Conservation (phyloP, 2,888 invertebrate genomes). For the Harmothoe impar region DNA sequence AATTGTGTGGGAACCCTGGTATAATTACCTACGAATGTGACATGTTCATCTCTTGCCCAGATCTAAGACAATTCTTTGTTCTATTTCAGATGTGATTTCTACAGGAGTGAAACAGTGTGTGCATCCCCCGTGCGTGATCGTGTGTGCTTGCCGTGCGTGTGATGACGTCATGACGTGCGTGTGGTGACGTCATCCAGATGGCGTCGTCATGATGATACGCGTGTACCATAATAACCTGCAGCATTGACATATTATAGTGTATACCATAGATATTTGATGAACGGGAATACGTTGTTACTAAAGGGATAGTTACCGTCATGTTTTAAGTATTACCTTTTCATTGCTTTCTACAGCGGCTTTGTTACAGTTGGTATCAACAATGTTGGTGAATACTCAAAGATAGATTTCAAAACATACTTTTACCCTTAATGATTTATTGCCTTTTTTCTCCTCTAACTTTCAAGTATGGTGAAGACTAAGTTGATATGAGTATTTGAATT, state of each 20-base stretch:
- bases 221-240: slow-evolving; percentile 42
- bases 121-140: slow-evolving; percentile 38
- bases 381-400: neutral
- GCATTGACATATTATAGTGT: neutral
- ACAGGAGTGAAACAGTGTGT: slow-evolving; percentile 37
- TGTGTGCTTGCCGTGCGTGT: slow-evolving; percentile 51
- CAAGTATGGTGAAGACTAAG: neutral
- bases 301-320: neutral
- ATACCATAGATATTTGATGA: neutral
- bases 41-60: too few species aligned
- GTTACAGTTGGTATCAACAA: neutral
- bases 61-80: neutral
- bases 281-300: neutral
- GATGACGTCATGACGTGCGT: neutral
- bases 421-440: neutral
- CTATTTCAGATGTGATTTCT: slow-evolving; percentile 34
- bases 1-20: too few species aligned
- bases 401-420: neutral
- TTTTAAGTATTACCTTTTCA: slow-evolving; percentile 9
- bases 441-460: neutral
- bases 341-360: slow-evolving; percentile 6
- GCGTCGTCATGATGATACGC: neutral
- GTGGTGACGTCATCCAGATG: neutral
- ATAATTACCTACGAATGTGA: too few species aligned
- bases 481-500: neutral